These are phyloP conservation scores for Agapostemon virescens DNA, from an alignment of 2,888 invertebrate genomes.

Conservation along the genomic window DNA sequence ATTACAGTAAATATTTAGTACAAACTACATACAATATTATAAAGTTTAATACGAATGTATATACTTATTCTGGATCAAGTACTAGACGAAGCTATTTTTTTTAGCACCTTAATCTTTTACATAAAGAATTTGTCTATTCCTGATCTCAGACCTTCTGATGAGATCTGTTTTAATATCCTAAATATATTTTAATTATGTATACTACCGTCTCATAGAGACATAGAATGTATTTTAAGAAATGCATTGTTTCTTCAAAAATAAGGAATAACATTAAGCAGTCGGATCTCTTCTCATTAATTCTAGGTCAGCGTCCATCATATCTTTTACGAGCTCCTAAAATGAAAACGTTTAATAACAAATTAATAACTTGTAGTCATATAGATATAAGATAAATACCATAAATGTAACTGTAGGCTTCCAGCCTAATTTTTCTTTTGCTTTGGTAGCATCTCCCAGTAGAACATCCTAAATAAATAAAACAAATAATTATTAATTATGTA, in stretches of 20 bases:
- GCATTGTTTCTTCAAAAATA: slow-evolving; percentile 31
- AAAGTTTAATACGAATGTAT: slow-evolving; percentile 7
- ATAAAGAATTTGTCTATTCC: background rate
- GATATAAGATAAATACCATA: slow-evolving; percentile 78
- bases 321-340: slow-evolving; percentile 89
- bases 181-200: slow-evolving; percentile 22
- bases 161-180: slow-evolving; percentile 13
- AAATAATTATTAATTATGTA: slow-evolving; percentile 31
- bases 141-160: too few relatives aligned
- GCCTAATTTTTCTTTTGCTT: slow-evolving; percentile 92
- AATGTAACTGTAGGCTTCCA: slow-evolving; percentile 94
- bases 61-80: slow-evolving; percentile 2
- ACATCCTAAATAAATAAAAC: slow-evolving; percentile 85
- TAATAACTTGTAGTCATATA: slow-evolving; percentile 17
- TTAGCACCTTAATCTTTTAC: slow-evolving; percentile 12
- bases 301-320: slow-evolving; percentile 96
- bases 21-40: slow-evolving; percentile 7
- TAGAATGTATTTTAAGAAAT: slow-evolving; percentile 53
- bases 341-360: slow-evolving; percentile 12
- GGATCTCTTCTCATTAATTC: slow-evolving; percentile 95
- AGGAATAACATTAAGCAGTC: slow-evolving; percentile 84
- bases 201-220: slow-evolving; percentile 39
- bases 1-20: slow-evolving; percentile 24
- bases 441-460: slow-evolving; percentile 95
- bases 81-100: slow-evolving; percentile 5